Conservation (phyloP, 1,140 invertebrate species). For the Scylla paramamosain region DNA sequence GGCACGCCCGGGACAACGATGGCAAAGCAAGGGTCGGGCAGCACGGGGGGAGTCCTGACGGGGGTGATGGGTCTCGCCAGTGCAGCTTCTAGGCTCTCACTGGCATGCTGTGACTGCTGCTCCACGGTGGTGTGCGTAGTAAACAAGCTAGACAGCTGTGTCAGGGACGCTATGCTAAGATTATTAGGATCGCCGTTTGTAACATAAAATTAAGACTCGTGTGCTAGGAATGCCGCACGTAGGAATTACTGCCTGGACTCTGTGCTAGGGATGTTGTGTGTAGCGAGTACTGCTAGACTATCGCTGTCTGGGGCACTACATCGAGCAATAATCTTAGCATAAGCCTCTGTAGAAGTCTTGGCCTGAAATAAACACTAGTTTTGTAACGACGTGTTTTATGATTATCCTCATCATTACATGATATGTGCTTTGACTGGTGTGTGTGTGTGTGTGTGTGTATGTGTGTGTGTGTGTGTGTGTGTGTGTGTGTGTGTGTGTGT, state of each 20-base stretch:
- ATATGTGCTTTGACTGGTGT: not conserved
- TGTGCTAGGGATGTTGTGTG: conserved; percentile 58
- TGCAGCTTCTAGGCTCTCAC: not conserved
- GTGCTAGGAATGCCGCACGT: conserved; percentile 45
- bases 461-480: conserved; percentile 39
- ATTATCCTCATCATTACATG: not conserved
- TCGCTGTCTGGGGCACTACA: conserved; percentile 57
- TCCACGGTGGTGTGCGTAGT: not conserved
- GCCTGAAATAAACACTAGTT: conserved; percentile 72
- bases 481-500: conserved; percentile 37
- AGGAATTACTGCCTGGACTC: conserved; percentile 54
- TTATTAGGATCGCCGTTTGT: conserved; percentile 45
- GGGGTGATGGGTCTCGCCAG: not conserved
- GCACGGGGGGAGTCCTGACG: not conserved
- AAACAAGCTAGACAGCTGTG: conserved; percentile 13
- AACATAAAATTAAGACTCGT: conserved; percentile 28
- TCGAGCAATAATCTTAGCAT: conserved; percentile 70
- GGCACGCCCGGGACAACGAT: not conserved
- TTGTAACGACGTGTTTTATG: not conserved
- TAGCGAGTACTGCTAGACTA: conserved; percentile 65
- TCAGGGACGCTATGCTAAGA: conserved; percentile 43
- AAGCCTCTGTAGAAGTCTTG: conserved; percentile 68
- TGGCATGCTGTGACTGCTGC: conserved; percentile 9
- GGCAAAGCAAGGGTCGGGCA: not conserved
- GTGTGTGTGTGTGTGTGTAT: not conserved